phyloP scores from a whole-genome alignment of 2,797 vertebrate genomes.

The Tangara arthus region DNA sequence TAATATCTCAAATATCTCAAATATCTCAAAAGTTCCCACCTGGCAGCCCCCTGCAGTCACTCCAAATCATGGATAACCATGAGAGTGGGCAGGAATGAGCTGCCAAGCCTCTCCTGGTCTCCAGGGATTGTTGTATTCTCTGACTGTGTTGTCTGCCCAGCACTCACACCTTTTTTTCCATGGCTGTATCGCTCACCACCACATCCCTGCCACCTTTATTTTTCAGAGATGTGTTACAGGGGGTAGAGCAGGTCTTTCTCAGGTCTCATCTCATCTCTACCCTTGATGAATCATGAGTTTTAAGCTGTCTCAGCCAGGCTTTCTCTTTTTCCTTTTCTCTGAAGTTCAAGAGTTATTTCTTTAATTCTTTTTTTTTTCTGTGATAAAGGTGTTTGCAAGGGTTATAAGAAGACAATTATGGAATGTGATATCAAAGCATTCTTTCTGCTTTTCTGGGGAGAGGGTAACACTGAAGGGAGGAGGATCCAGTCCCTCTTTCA shows the following conservation, averaged over 20 bases:
- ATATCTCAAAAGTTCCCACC: background rate
- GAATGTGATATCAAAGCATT: accelerated
- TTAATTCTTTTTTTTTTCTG: background rate
- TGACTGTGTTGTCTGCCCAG: background rate
- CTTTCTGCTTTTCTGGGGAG: background rate
- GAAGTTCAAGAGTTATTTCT: background rate
- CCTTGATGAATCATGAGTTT: background rate
- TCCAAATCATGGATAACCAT: background rate
- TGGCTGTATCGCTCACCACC: background rate
- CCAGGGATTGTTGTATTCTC: background rate
- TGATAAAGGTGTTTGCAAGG: accelerated
- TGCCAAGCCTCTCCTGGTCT: background rate
- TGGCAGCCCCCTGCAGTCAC: background rate
- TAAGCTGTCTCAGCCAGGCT: background rate
- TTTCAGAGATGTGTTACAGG: background rate
- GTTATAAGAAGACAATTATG: accelerated
- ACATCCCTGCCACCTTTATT: background rate
- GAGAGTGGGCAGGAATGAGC: background rate
- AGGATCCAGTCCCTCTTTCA: background rate
- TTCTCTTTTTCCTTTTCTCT: background rate
- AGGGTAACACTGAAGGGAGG: background rate
- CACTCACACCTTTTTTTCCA: background rate
- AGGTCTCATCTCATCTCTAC: background rate
- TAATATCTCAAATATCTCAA: background rate
- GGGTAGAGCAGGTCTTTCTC: background rate